Evolutionary conservation across 2,797 vertebrate species (phyloP).

Genomic region (Gadopsis marmoratus): DNA sequence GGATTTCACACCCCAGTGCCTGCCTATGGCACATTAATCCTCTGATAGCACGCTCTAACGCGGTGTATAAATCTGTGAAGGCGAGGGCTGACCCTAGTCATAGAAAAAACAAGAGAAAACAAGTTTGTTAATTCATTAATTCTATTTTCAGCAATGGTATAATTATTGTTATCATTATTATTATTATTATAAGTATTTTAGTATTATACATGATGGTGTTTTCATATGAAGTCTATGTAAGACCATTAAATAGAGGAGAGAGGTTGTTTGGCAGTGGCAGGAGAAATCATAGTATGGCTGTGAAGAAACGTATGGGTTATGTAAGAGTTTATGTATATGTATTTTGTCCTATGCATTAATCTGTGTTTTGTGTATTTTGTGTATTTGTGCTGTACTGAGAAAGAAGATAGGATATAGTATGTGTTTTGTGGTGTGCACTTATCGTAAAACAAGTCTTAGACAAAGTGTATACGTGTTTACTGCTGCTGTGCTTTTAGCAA

Average conservation of each 20-base stretch:
- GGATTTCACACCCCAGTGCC: constrained; percentile 65
- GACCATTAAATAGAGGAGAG: not conserved
- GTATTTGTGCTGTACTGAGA: constrained; percentile 15
- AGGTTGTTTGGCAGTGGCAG: not conserved
- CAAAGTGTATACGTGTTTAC: constrained; percentile 65
- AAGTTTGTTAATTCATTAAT: not conserved
- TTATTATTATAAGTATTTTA: no score
- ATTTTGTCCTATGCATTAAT: constrained; percentile 16
- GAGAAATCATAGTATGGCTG: not conserved
- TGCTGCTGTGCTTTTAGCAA: constrained; percentile 71
- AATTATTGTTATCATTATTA: no score
- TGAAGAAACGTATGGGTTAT: not conserved
- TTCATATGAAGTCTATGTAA: not conserved
- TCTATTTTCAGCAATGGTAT: not conserved
- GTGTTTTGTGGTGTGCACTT: constrained; percentile 63
- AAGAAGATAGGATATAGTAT: constrained; percentile 1
- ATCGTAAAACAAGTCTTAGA: constrained; percentile 66
- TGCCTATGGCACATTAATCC: constrained; percentile 63
- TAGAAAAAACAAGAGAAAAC: not conserved
- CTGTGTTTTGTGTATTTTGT: constrained; percentile 3
- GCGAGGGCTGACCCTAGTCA: constrained; percentile 12
- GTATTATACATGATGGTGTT: not conserved
- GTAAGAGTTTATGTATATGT: constrained; percentile 2
- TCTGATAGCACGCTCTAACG: constrained; percentile 30
- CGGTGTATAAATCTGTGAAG: constrained; percentile 43